Conservation (phyloP, 1,140 invertebrate genomes). For the Adoxophyes honmai region DNA sequence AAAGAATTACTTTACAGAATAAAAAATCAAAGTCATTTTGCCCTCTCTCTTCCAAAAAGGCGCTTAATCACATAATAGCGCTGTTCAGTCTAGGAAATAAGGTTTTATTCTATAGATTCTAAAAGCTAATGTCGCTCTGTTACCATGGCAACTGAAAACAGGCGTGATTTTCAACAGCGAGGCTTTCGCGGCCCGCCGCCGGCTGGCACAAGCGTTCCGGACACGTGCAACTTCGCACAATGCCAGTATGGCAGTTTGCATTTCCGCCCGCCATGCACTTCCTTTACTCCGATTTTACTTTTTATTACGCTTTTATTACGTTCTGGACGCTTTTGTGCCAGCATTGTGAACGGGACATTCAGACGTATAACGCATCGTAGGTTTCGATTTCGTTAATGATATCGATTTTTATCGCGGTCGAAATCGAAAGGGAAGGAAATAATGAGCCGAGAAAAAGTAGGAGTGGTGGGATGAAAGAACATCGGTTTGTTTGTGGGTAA, state of each 20-base stretch:
- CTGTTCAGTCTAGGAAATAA: too few relatives aligned
- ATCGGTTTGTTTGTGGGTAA: not conserved
- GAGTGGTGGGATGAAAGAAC: slow-evolving; percentile 15
- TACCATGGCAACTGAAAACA: slow-evolving; percentile 43
- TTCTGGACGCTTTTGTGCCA: slow-evolving; percentile 64
- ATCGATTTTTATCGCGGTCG: slow-evolving; percentile 62
- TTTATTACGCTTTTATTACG: slow-evolving; percentile 68
- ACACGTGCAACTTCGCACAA: slow-evolving; percentile 75
- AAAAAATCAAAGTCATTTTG: too few relatives aligned
- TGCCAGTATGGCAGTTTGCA: slow-evolving; percentile 73
- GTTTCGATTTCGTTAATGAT: slow-evolving; percentile 76
- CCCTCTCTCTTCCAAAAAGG: too few relatives aligned
- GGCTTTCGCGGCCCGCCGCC: slow-evolving; percentile 42
- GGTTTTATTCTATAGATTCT: too few relatives aligned
- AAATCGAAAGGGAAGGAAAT: slow-evolving; percentile 66
- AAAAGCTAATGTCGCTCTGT: slow-evolving; percentile 18
- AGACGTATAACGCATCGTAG: slow-evolving; percentile 66
- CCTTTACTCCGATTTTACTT: slow-evolving; percentile 73
- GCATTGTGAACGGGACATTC: slow-evolving; percentile 66
- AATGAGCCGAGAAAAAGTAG: slow-evolving; percentile 23
- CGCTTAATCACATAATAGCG: too few relatives aligned
- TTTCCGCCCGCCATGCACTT: slow-evolving; percentile 74
- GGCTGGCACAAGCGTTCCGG: slow-evolving; percentile 65
- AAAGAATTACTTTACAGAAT: too few relatives aligned
- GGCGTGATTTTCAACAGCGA: slow-evolving; percentile 40